Evolutionary conservation across 2,888 invertebrate genomes (phyloP), one percentile per base, ranked within the genome.

Genomic region (Hesperia comma): DNA sequence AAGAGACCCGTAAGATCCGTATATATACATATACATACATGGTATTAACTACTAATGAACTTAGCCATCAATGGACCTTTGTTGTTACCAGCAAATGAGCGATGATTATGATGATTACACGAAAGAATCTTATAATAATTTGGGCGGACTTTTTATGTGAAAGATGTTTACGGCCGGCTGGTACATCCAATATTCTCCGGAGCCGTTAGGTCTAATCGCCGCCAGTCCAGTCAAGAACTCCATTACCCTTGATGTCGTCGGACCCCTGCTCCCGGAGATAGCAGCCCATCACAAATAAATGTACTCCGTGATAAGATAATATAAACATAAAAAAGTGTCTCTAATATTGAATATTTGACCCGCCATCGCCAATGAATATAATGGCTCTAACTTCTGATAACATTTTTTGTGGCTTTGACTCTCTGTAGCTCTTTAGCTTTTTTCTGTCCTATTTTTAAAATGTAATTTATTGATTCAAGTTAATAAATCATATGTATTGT

Each of bases 191-290:
- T 86, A 86, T 82, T 79, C 83, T 81, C 78, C 72, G 74, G 75
- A 78, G 83, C 80, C 79, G 86, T 88, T 87, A 86, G 77, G 78
- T 77, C 81, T 90, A 89, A 90, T 89, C 87, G 87, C 78, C 77
- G 81, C 82, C 83, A 83, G 84, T 87, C 83, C 83, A 80, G 79
- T 77, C 79, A 78, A 80, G 85, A 84, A 85, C 87, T 75, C 88
- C 83, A 88, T 90, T 90, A 88, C 84, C 74, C 78, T 75, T 85
- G 87, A 88, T 88, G 82, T 84, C 79, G 70, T 73, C 72, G 79
- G 80, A 81, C 83, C 84, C 76, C 61, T 68, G 69, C 70, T 54
- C 77, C 73, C 69, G 66, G 69, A 66, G 75, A 77, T 74, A 74
- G 73, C 72, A 57, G 70, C 75, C 79, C 76, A 79, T 81, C 81